A percentile compares a stretch with the other conserved stretches of the same genome.
Evolutionary conservation across 2,113 vertebrate genomes (phyloP).

Genomic region (Baryphthengus martii): DNA sequence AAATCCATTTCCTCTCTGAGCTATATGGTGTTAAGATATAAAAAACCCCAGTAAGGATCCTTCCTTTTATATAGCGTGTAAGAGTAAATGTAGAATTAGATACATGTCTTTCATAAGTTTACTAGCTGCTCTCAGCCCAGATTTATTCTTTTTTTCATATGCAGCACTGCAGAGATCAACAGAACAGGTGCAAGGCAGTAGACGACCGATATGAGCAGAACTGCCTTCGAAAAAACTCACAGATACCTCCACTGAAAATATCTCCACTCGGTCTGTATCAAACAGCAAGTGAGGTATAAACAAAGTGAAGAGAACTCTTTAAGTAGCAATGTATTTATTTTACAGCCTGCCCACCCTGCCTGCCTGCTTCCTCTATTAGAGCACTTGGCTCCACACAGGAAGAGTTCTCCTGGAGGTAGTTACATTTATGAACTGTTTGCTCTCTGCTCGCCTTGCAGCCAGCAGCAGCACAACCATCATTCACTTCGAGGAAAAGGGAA

Average conservation of each 20-base stretch:
- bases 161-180: background rate
- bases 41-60: background rate
- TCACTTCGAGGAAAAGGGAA: constrained; percentile 7
- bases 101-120: background rate
- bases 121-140: background rate
- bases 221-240: background rate
- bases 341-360: background rate
- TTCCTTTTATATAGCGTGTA: background rate
- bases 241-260: background rate
- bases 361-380: background rate
- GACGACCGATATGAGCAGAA: background rate
- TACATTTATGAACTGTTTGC: constrained; percentile 42
- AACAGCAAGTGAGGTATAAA: background rate
- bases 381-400: background rate
- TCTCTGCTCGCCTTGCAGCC: background rate
- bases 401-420: constrained; percentile 43
- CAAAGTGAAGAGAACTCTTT: background rate
- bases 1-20: background rate
- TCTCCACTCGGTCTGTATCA: background rate
- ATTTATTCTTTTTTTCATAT: background rate
- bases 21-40: background rate
- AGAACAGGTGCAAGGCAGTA: background rate
- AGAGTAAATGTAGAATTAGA: background rate
- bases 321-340: constrained; percentile 38
- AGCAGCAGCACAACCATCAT: background rate